Evolutionary conservation across 1,140 invertebrate species (phyloP).

Genomic region (Amyelois transitella): DNA sequence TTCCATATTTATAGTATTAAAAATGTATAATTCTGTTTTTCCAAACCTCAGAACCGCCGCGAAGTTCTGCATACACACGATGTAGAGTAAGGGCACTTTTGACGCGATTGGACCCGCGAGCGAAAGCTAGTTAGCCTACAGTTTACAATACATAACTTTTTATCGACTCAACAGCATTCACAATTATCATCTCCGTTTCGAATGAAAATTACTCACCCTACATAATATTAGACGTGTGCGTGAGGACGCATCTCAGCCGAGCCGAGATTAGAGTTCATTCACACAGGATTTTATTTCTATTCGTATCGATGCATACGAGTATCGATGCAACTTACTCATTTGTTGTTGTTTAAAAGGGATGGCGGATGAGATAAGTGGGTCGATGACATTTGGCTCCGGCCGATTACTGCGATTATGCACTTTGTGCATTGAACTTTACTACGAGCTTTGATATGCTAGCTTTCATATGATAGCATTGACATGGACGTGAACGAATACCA

Average conservation of each 20-base stretch:
- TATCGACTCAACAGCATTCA: neutral
- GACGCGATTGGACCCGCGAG: too few relatives aligned
- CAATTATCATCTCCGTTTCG: too few relatives aligned
- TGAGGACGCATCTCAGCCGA: conserved; percentile 36
- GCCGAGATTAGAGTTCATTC: conserved; percentile 72
- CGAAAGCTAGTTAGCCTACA: too few relatives aligned
- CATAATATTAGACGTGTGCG: conserved; percentile 9
- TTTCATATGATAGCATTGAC: conserved; percentile 4
- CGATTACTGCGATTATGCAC: conserved; percentile 73
- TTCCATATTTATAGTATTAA: too few relatives aligned
- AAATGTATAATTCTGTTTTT: too few relatives aligned
- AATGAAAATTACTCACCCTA: neutral
- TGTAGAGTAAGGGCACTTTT: too few relatives aligned
- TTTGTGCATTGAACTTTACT: conserved; percentile 71
- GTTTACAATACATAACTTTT: too few relatives aligned
- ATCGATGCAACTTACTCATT: conserved; percentile 71
- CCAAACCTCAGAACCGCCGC: too few relatives aligned
- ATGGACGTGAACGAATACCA: too few relatives aligned
- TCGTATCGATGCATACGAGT: conserved; percentile 58
- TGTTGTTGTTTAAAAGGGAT: conserved; percentile 74
- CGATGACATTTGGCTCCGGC: conserved; percentile 70
- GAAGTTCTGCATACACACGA: too few relatives aligned
- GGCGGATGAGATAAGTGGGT: conserved; percentile 72
- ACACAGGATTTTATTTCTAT: conserved; percentile 73
- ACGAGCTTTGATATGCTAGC: conserved; percentile 26